phyloP scores from a whole-genome alignment of 2,888 invertebrate genomes.

The Pollenia griseotomentosa region DNA sequence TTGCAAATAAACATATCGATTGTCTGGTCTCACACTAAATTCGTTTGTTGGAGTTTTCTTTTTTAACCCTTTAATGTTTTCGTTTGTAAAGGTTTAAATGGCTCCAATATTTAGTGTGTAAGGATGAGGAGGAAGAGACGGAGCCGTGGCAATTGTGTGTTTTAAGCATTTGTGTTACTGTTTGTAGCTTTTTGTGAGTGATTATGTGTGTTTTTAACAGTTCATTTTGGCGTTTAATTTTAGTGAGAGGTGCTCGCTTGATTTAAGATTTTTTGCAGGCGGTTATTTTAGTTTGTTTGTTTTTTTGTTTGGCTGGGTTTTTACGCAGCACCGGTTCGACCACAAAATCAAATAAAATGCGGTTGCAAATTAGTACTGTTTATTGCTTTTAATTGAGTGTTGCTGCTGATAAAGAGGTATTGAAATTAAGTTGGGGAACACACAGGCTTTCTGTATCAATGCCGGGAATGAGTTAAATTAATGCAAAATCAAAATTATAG shows the following conservation, averaged over 20 bases:
- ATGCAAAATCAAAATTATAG: not conserved
- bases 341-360: constrained; percentile 78
- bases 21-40: constrained; percentile 65
- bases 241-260: not conserved
- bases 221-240: constrained; percentile 41
- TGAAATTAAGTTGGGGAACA: no score
- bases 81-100: constrained; percentile 40
- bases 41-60: not conserved
- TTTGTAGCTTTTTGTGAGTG: constrained; percentile 6
- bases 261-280: not conserved
- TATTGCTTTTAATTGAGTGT: constrained; percentile 70
- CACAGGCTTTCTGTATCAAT: no score
- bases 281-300: constrained; percentile 24
- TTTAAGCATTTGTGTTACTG: not conserved
- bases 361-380: constrained; percentile 75
- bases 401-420: not conserved
- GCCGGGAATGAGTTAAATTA: no score
- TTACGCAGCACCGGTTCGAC: constrained; percentile 62
- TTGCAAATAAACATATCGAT: constrained; percentile 68
- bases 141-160: not conserved
- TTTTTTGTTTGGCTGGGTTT: constrained; percentile 41
- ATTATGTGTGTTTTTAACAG: constrained; percentile 17
- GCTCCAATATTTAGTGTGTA: constrained; percentile 29
- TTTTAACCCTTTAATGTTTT: constrained; percentile 1
- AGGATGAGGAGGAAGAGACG: not conserved